Evolutionary conservation across 2,797 vertebrate species (phyloP), one percentile per base, ranked within the genome.

Genomic region (Poecilia wingei): DNA sequence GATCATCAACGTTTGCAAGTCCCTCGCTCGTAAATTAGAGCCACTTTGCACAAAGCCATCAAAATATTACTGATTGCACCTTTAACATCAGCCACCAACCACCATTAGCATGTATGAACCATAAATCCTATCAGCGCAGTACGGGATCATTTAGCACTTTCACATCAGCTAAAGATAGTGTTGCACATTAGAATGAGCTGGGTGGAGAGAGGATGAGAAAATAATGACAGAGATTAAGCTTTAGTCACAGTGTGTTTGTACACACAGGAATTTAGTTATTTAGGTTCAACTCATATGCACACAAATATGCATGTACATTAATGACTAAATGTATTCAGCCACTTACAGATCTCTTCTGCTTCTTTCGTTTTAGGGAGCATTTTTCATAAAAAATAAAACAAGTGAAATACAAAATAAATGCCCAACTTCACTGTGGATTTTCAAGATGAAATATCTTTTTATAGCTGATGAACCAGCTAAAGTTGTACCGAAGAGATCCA

Each of bases 71-170:
- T 77, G 84, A 89, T 82, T 86, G 80, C 79, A 78, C 84, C 87
- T 92, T 87, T 87, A 90, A 90, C 82, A 82, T 76, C 77, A 74
- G 82, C 87, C 64, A 78, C 79, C 78, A 78, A 88, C 66, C 14
- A 79, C 83, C 88, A 86, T 92, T 86, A 90, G 81, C 83, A 90
- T 77, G 84, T 84, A 72, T 1, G 45, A 68, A 70, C 78, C 79
- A 87, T 87, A 85, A 85, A 89, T 88, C 78, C 79, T 86, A 90
- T 93, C 88, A 85, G 87, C 16, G 68, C 64, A 76, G 81, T 66
- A 68, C 69, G 78, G 84, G 79, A 83, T 92, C 82, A 82, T 91
- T 93, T 91, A 88, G 80, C 87, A 88, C 89, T 84, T 88, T 80
- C 81, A 80, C 79, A 86, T 85, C 72, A 73, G 85, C 82, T 79